phyloP scores from a whole-genome alignment of 1,140 invertebrate species.

The Tyrophagus putrescentiae region DNA sequence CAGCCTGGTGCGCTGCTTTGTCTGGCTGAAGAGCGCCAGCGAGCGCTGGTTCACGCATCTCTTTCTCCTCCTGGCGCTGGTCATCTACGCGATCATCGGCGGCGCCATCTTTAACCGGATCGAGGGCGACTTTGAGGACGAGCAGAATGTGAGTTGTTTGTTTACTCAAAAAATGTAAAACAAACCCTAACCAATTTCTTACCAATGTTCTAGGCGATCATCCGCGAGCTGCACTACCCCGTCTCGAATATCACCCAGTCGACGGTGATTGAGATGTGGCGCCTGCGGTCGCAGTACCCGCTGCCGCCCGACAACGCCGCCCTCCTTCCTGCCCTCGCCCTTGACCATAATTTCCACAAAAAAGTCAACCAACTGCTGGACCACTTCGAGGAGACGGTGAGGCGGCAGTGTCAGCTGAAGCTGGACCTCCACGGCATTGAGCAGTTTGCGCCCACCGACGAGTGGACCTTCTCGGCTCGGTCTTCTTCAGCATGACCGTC shows the following conservation, averaged over 20 bases:
- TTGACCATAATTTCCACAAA: neutral
- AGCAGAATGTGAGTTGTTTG: constrained; percentile 33
- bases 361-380: constrained; percentile 53
- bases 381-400: constrained; percentile 69
- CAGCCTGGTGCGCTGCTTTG: constrained; percentile 25
- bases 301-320: neutral
- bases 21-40: constrained; percentile 45
- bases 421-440: constrained; percentile 63
- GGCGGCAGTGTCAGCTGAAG: constrained; percentile 54
- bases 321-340: neutral
- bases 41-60: constrained; percentile 74
- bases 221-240: constrained; percentile 8
- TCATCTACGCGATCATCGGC: constrained; percentile 57
- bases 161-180: neutral
- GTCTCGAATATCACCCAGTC: neutral
- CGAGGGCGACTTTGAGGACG: constrained; percentile 40
- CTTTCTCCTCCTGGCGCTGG: constrained; percentile 57
- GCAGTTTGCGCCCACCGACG: constrained; percentile 58
- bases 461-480: constrained; percentile 81
- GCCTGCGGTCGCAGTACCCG: neutral
- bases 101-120: constrained; percentile 55
- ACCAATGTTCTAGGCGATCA: neutral
- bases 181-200: neutral
- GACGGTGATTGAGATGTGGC: neutral
- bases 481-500: constrained; percentile 78